These are phyloP conservation scores for Cylindroiulus punctatus DNA, from an alignment of 2,888 invertebrate genomes.

Conservation along the genomic window DNA sequence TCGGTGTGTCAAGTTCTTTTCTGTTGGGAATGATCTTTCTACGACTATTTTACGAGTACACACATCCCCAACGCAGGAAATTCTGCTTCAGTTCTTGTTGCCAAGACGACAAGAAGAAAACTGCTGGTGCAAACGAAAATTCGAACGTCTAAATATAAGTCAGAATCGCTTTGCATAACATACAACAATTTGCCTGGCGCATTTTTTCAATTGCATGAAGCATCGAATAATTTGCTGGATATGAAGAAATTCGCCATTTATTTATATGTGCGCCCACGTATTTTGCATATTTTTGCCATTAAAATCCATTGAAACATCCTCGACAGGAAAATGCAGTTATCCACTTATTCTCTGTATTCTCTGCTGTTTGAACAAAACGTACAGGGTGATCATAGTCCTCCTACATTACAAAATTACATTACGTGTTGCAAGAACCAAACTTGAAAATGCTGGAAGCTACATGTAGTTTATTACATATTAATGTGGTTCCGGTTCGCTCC, in stretches of 20 bases:
- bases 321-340: too few species aligned
- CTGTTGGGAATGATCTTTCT: constrained; percentile 49
- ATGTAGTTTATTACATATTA: too few species aligned
- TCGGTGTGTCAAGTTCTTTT: constrained; percentile 51
- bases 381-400: too few species aligned
- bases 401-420: too few species aligned
- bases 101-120: background rate
- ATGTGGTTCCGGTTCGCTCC: too few species aligned
- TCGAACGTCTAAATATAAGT: background rate
- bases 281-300: background rate
- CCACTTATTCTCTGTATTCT: too few species aligned
- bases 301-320: background rate
- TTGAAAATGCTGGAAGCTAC: too few species aligned
- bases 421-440: too few species aligned
- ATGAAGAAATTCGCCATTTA: background rate
- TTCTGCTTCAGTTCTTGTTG: background rate
- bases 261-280: background rate
- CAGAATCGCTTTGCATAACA: background rate
- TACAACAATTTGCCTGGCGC: background rate
- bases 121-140: background rate
- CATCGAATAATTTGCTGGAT: background rate
- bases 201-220: background rate
- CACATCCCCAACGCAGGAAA: constrained; percentile 15
- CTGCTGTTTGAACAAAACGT: too few species aligned
- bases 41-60: constrained; percentile 48